Conservation (phyloP, 2,888 invertebrate genomes). For the Antheraea assamensis region DNA sequence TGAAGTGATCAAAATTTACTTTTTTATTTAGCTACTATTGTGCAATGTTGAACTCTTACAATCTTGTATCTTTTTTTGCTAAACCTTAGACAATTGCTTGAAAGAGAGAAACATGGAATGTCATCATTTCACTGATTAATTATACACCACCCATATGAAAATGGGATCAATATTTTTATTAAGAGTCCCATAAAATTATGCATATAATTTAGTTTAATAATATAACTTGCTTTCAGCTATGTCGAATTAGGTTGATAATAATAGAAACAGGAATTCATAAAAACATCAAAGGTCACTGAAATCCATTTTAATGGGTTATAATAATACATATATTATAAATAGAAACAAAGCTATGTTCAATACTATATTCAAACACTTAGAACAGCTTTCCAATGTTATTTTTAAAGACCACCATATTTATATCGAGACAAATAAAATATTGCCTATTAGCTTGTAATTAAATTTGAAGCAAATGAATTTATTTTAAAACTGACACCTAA, state of each 20-base stretch:
- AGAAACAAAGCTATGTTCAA: background rate
- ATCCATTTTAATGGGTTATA: background rate
- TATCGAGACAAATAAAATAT: too few relatives aligned
- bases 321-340: background rate
- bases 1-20: too few relatives aligned
- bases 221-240: background rate
- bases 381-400: background rate
- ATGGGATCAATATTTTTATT: too few relatives aligned
- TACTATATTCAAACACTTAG: background rate
- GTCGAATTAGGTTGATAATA: background rate
- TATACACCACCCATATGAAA: too few relatives aligned
- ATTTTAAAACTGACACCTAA: background rate
- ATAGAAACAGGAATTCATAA: background rate
- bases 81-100: too few relatives aligned
- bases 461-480: background rate
- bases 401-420: background rate
- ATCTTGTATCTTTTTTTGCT: too few relatives aligned
- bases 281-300: background rate
- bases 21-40: too few relatives aligned
- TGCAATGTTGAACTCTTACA: too few relatives aligned
- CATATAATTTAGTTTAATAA: background rate
- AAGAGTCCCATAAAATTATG: background rate
- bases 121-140: too few relatives aligned
- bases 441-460: too few relatives aligned
- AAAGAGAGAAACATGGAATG: too few relatives aligned